Conservation (phyloP, 2,888 invertebrate genomes). For the Rotaria sp. region DNA sequence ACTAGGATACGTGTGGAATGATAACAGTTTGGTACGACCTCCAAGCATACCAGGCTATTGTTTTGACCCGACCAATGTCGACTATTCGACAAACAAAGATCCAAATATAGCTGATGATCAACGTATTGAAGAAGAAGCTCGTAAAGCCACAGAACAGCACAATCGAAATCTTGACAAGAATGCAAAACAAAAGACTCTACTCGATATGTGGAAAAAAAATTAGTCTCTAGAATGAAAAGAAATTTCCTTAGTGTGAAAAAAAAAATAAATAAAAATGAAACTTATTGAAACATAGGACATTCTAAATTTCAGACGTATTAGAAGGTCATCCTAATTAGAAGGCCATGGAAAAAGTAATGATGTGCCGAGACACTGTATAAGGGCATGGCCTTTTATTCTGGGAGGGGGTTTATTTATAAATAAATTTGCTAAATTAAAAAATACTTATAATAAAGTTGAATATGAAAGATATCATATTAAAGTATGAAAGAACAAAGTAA, state of each 20-base stretch:
- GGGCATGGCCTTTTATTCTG: too few relatives aligned
- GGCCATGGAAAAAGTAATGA: too few relatives aligned
- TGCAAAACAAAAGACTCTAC: neutral
- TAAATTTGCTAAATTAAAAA: conserved; percentile 35
- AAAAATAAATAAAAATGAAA: neutral
- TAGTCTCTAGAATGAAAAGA: neutral
- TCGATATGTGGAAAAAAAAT: neutral
- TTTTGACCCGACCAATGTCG: neutral
- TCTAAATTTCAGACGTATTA: too few relatives aligned
- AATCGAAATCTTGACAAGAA: neutral
- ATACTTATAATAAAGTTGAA: conserved; percentile 34
- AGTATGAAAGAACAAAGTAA: neutral
- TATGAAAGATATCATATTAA: conserved; percentile 36
- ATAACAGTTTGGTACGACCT: neutral
- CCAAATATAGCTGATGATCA: neutral
- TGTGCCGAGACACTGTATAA: too few relatives aligned
- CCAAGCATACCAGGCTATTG: neutral
- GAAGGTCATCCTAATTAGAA: too few relatives aligned
- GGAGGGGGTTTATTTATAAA: neutral
- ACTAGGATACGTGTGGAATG: neutral
- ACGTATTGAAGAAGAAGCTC: conserved; percentile 2
- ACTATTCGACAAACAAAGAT: neutral
- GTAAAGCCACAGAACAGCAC: neutral
- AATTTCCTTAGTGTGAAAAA: neutral
- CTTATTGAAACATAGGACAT: too few relatives aligned